These are phyloP conservation scores for Lagocephalus sceleratus DNA, from an alignment of 2,797 vertebrate species.

Conservation along the genomic window DNA sequence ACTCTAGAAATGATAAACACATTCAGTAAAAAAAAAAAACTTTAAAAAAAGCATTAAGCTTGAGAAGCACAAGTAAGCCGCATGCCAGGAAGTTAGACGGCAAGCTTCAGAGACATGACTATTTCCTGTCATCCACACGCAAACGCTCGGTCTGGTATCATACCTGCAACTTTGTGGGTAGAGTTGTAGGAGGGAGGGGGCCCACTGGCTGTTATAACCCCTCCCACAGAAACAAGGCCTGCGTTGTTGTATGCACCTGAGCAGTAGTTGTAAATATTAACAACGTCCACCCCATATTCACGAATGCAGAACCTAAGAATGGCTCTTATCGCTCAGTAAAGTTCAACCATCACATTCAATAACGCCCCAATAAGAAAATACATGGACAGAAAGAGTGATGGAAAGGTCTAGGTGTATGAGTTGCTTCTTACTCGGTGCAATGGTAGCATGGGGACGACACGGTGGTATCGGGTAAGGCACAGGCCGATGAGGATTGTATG, in stretches of 20 bases:
- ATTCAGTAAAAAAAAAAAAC: too few species aligned
- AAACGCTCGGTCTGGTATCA: slow-evolving; percentile 34
- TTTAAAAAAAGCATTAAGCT: slow-evolving; percentile 27
- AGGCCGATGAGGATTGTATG: slow-evolving; percentile 95
- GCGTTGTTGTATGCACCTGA: slow-evolving; percentile 97
- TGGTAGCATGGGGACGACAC: slow-evolving; percentile 92
- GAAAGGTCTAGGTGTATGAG: neutral
- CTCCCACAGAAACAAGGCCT: slow-evolving; percentile 90
- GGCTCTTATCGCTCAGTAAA: too few species aligned
- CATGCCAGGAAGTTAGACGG: slow-evolving; percentile 69
- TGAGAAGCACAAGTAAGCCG: slow-evolving; percentile 57
- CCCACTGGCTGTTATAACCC: slow-evolving; percentile 86
- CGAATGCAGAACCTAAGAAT: neutral
- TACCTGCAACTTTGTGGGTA: slow-evolving; percentile 82
- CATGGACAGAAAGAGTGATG: neutral
- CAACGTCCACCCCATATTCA: slow-evolving; percentile 41
- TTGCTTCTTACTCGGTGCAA: slow-evolving; percentile 92
- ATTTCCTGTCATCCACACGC: slow-evolving; percentile 30
- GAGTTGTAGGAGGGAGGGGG: slow-evolving; percentile 87
- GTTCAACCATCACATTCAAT: too few species aligned
- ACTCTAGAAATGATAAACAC: slow-evolving; percentile 24
- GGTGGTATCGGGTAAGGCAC: slow-evolving; percentile 98
- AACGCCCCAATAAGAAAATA: neutral
- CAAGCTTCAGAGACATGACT: slow-evolving; percentile 46
- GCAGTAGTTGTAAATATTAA: slow-evolving; percentile 74